These are phyloP conservation scores for Athene noctua DNA, from an alignment of 2,113 vertebrate species.

Conservation along the genomic window DNA sequence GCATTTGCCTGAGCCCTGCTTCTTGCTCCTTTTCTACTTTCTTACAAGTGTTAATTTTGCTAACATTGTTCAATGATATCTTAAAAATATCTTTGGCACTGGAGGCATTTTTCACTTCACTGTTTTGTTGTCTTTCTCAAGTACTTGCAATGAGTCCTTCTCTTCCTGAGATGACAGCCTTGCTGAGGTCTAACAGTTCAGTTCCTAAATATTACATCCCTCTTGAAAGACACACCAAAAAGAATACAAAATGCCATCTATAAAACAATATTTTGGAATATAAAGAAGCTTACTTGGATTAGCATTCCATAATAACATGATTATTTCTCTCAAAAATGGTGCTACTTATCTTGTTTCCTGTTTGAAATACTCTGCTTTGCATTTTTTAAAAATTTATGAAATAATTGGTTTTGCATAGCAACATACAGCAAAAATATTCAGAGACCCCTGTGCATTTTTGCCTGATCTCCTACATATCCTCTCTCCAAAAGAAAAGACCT, in stretches of 20 bases:
- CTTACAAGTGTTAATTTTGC: slow-evolving; percentile 56
- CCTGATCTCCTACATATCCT: slow-evolving; percentile 6
- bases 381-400: slow-evolving; percentile 54
- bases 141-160: neutral
- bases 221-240: slow-evolving; percentile 38
- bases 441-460: slow-evolving; percentile 22
- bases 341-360: slow-evolving; percentile 37
- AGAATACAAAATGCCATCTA: slow-evolving; percentile 30
- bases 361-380: slow-evolving; percentile 65
- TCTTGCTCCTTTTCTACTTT: slow-evolving; percentile 11
- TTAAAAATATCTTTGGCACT: slow-evolving; percentile 32
- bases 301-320: slow-evolving; percentile 39
- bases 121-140: slow-evolving; percentile 40
- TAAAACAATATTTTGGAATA: slow-evolving; percentile 51
- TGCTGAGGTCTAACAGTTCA: slow-evolving; percentile 48
- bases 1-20: neutral
- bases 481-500: slow-evolving; percentile 30
- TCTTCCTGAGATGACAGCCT: slow-evolving; percentile 31
- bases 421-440: slow-evolving; percentile 29
- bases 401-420: slow-evolving; percentile 45
- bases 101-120: neutral
- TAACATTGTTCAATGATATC: slow-evolving; percentile 36
- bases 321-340: slow-evolving; percentile 53
- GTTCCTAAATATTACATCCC: neutral
- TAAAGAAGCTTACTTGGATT: slow-evolving; percentile 45